Percentiles rank a stretch among this genome's conserved stretches.
Evolutionary conservation across 2,113 vertebrate species (phyloP).

Genomic region (Leucosticte australis): DNA sequence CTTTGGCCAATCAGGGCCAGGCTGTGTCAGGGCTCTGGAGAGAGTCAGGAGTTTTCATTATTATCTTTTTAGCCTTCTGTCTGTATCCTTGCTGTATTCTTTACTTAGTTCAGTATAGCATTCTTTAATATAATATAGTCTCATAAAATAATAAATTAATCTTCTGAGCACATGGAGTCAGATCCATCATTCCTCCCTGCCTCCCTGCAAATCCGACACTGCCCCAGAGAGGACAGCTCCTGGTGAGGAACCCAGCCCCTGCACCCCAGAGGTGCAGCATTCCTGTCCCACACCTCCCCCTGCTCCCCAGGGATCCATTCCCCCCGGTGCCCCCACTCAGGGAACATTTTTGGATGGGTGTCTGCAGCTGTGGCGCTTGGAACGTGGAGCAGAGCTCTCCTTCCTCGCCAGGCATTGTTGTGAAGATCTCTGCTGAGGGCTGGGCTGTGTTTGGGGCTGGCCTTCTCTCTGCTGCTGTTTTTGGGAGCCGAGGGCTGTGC

Average conservation of each 20-base stretch:
- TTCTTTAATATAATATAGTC: no score
- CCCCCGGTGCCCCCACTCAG: neutral
- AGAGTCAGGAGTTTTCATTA: no score
- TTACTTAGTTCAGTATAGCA: no score
- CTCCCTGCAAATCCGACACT: no score
- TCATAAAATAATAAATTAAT: no score
- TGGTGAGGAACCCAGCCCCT: neutral
- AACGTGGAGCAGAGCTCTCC: neutral
- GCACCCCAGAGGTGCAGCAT: neutral
- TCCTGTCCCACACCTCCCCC: neutral
- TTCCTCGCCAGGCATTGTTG: slow-evolving; percentile 45
- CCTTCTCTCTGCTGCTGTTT: neutral
- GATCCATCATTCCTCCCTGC: no score
- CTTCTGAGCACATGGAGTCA: no score
- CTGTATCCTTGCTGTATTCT: no score
- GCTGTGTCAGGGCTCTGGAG: no score
- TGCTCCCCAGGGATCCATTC: neutral
- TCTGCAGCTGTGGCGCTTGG: slow-evolving; percentile 4
- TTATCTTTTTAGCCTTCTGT: no score
- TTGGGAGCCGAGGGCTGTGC: neutral
- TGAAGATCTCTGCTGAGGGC: slow-evolving; percentile 1
- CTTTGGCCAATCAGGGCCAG: no score
- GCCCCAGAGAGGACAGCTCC: neutral
- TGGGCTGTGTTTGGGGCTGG: neutral
- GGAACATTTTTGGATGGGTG: neutral